Evolutionary conservation across 2,113 vertebrate genomes (phyloP).

Genomic region (Apodemus speciosus): DNA sequence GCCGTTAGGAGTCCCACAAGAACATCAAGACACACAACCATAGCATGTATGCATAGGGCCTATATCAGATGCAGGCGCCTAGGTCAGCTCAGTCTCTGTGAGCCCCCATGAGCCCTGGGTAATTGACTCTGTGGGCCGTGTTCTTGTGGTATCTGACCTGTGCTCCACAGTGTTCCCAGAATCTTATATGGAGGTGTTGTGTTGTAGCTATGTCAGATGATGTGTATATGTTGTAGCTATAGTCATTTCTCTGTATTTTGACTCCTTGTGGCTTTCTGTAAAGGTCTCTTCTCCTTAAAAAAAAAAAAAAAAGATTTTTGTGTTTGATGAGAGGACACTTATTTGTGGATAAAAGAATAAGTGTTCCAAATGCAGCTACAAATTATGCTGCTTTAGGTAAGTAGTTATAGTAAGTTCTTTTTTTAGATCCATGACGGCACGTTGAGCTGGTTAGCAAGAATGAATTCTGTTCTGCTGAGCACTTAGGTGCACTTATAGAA

Average conservation of each 20-base stretch:
- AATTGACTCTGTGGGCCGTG: not conserved
- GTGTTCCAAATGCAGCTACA: not conserved
- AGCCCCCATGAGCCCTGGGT: not conserved
- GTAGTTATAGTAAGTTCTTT: not conserved
- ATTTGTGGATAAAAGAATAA: not conserved
- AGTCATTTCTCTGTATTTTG: not conserved
- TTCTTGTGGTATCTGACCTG: not conserved
- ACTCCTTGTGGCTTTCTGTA: not conserved
- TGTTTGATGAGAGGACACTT: not conserved
- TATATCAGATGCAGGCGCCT: not conserved
- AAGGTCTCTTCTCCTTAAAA: not conserved
- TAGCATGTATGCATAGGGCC: not conserved
- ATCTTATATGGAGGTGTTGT: not conserved
- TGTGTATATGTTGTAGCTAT: no score
- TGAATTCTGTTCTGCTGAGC: not conserved
- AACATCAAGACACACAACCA: not conserved
- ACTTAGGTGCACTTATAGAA: not conserved
- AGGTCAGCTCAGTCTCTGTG: not conserved
- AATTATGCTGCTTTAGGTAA: not conserved
- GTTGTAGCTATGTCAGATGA: not conserved
- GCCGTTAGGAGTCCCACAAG: not conserved
- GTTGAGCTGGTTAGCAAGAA: not conserved
- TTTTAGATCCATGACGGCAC: not conserved
- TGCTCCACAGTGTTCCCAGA: not conserved
- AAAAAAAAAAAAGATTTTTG: not conserved